Evolutionary conservation across 2,888 invertebrate genomes (phyloP).

Genomic region (Colostygia pectinataria): DNA sequence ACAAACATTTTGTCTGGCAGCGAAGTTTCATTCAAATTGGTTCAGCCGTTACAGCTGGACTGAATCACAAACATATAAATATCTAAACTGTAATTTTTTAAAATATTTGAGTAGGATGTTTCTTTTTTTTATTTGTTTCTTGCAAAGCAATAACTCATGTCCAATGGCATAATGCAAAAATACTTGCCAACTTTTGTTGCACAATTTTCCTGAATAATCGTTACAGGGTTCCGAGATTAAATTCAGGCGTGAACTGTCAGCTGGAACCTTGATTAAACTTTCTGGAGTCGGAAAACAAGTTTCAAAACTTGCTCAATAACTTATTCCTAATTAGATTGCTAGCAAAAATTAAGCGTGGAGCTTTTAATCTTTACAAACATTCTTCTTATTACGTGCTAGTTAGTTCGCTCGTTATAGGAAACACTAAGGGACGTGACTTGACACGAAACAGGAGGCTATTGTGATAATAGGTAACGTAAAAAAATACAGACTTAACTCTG

Average conservation of each 20-base stretch:
- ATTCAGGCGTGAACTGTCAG: conserved; percentile 28
- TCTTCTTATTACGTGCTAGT: conserved; percentile 1
- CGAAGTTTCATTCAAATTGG: too few relatives aligned
- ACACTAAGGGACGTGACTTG: too few relatives aligned
- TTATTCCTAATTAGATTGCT: conserved; percentile 28
- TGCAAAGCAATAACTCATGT: not conserved
- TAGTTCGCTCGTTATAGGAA: too few relatives aligned
- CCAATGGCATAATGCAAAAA: conserved; percentile 12
- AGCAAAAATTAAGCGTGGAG: conserved; percentile 16
- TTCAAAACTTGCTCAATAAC: conserved; percentile 26
- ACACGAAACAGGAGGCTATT: too few relatives aligned
- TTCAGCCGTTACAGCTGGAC: too few relatives aligned
- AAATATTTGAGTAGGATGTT: too few relatives aligned
- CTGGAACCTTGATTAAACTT: conserved; percentile 32
- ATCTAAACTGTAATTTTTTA: too few relatives aligned
- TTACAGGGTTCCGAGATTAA: conserved; percentile 24
- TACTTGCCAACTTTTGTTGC: conserved; percentile 25
- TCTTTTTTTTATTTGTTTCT: too few relatives aligned
- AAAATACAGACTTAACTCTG: too few relatives aligned
- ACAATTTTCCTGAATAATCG: conserved; percentile 22
- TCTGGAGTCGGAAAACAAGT: conserved; percentile 27
- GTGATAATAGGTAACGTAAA: too few relatives aligned
- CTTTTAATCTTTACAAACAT: conserved; percentile 14
- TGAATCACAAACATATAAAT: too few relatives aligned
- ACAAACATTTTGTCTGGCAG: too few relatives aligned